Evolutionary conservation across 2,888 invertebrate genomes (phyloP).

Genomic region (Acanthopleura granulata): DNA sequence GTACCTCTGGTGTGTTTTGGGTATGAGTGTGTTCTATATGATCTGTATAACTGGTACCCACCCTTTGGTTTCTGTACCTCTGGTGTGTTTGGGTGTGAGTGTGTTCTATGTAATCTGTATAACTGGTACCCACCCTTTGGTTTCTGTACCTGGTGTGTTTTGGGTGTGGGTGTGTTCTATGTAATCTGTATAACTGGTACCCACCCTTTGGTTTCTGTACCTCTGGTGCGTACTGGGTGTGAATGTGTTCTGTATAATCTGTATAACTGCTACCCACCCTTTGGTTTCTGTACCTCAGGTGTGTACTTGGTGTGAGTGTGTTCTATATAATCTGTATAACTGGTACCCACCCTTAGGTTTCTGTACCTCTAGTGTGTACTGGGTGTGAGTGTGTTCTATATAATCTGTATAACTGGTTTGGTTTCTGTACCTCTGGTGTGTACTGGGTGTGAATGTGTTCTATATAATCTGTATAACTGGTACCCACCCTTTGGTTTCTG

Average conservation of each 20-base stretch:
- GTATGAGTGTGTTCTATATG: constrained; percentile 23
- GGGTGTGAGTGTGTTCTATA: constrained; percentile 21
- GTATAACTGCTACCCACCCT: constrained; percentile 42
- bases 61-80: constrained; percentile 39
- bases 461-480: constrained; percentile 22
- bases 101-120: no score
- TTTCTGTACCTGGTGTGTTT: no score
- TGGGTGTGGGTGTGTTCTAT: constrained; percentile 20
- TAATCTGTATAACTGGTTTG: constrained; percentile 36
- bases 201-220: constrained; percentile 43
- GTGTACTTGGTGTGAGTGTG: no score
- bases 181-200: constrained; percentile 36
- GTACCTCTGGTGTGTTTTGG: constrained; percentile 13
- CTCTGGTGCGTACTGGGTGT: constrained; percentile 8
- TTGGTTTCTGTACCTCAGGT: no score
- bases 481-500: constrained; percentile 41
- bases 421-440: background rate
- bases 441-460: constrained; percentile 21
- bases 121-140: background rate
- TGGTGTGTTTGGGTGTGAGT: constrained; percentile 13
- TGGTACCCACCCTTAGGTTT: constrained; percentile 35
- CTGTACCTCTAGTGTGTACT: constrained; percentile 30
- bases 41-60: constrained; percentile 23
- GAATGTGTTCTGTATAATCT: constrained; percentile 25
- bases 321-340: no score